A percentile compares a stretch with the other conserved stretches of the same genome.
phyloP scores from a whole-genome alignment of 2,888 invertebrate genomes.

The Drosophila paucipuncta region DNA sequence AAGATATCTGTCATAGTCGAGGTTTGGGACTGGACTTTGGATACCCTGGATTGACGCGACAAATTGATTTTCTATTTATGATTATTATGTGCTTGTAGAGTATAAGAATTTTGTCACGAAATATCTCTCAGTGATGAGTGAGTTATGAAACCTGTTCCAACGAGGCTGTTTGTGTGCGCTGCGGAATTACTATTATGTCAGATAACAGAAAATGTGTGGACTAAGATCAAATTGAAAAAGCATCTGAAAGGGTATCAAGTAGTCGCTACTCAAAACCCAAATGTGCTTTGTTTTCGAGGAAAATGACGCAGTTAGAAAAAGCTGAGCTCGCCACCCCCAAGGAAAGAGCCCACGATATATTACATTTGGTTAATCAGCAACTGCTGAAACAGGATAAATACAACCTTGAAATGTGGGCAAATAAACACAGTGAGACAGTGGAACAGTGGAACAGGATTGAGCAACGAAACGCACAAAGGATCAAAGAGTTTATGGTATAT shows the following conservation, averaged over 20 bases:
- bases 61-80: conserved; percentile 14
- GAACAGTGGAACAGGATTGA: background rate
- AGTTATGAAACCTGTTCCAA: too few relatives aligned
- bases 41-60: conserved; percentile 9
- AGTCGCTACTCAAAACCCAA: too few relatives aligned
- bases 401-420: conserved; percentile 56
- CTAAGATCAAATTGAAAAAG: background rate
- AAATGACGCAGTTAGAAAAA: conserved; percentile 60
- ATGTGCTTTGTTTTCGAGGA: background rate
- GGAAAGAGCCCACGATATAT: conserved; percentile 13
- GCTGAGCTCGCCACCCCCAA: background rate
- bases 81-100: background rate
- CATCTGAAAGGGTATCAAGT: background rate
- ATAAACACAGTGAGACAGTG: background rate
- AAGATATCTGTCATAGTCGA: conserved; percentile 44
- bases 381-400: conserved; percentile 47
- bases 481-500: conserved; percentile 33
- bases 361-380: conserved; percentile 32
- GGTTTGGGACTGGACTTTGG: background rate
- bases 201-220: background rate
- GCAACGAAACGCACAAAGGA: conserved; percentile 4
- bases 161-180: too few relatives aligned
- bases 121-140: too few relatives aligned
- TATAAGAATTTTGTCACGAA: background rate
- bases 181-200: background rate